Conservation (phyloP, 2,113 vertebrate genomes). For the Okapia johnstoni region DNA sequence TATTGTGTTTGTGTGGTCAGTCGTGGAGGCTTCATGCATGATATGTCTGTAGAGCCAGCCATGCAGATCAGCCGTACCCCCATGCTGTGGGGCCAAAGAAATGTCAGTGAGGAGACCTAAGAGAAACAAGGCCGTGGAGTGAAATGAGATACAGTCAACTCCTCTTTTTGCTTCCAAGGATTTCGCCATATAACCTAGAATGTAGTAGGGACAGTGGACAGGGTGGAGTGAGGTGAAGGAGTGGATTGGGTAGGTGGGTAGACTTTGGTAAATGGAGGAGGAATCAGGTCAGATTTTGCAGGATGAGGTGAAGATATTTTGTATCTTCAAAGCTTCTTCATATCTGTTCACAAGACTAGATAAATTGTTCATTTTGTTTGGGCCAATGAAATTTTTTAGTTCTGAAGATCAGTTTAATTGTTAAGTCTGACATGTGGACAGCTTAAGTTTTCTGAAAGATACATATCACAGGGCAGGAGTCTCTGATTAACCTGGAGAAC, state of each 20-base stretch:
- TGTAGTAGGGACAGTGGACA: neutral
- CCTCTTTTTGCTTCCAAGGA: neutral
- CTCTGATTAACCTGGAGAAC: slow-evolving; percentile 16
- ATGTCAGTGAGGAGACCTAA: slow-evolving; percentile 12
- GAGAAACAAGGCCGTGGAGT: neutral
- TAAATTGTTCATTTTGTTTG: neutral
- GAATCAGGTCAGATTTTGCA: neutral
- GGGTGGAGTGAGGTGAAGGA: neutral
- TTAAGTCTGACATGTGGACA: neutral
- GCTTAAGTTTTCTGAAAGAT: neutral
- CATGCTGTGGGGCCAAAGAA: slow-evolving; percentile 11
- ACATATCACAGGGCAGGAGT: neutral
- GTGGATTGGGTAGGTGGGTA: neutral
- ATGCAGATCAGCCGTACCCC: neutral
- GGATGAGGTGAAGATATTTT: slow-evolving; percentile 9
- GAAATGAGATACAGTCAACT: neutral
- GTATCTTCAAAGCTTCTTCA: neutral
- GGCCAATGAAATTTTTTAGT: neutral
- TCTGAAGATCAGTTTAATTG: neutral
- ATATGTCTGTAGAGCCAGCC: slow-evolving; percentile 17
- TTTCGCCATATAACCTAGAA: neutral
- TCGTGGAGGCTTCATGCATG: slow-evolving; percentile 50
- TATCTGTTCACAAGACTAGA: neutral
- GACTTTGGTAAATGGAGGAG: neutral
- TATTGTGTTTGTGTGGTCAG: slow-evolving; percentile 68